Percentiles rank a stretch among this genome's conserved stretches.
These are phyloP conservation scores for Ophonus ardosiacus DNA, from an alignment of 2,888 invertebrate species.

Conservation along the genomic window DNA sequence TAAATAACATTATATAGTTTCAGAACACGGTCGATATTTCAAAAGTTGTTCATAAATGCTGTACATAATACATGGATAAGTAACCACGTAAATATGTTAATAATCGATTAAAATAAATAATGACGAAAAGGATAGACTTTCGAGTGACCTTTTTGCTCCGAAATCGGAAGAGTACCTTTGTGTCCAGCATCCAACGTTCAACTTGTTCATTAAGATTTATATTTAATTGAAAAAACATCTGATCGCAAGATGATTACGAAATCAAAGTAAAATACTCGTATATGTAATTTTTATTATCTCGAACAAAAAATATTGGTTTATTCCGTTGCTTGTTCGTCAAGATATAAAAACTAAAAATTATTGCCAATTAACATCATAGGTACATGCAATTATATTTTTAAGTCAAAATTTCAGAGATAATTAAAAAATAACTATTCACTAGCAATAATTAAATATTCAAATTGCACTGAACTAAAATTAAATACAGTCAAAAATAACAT, in stretches of 20 bases:
- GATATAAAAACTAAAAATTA: constrained; percentile 10
- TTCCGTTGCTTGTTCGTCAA: constrained; percentile 7
- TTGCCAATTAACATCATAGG: constrained; percentile 1
- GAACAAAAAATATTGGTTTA: constrained; percentile 20
- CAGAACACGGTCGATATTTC: constrained; percentile 27
- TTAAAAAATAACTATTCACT: background rate
- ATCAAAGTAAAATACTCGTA: background rate
- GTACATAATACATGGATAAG: constrained; percentile 48
- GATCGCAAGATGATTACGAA: background rate
- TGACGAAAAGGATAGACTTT: constrained; percentile 44
- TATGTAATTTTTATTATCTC: background rate
- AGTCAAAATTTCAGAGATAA: background rate
- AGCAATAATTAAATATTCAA: background rate
- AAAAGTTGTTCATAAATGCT: constrained; percentile 42
- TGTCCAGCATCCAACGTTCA: constrained; percentile 18
- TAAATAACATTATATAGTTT: constrained; percentile 46
- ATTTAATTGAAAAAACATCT: constrained; percentile 23
- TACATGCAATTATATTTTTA: background rate
- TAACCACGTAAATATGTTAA: constrained; percentile 69
- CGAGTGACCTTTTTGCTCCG: constrained; percentile 46
- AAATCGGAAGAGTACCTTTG: constrained; percentile 38
- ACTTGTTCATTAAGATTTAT: constrained; percentile 37
- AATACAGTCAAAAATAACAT: background rate
- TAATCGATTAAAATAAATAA: constrained; percentile 46
- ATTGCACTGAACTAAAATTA: background rate